Conservation (phyloP, 2,113 vertebrate genomes). For the Trogon melanurus region DNA sequence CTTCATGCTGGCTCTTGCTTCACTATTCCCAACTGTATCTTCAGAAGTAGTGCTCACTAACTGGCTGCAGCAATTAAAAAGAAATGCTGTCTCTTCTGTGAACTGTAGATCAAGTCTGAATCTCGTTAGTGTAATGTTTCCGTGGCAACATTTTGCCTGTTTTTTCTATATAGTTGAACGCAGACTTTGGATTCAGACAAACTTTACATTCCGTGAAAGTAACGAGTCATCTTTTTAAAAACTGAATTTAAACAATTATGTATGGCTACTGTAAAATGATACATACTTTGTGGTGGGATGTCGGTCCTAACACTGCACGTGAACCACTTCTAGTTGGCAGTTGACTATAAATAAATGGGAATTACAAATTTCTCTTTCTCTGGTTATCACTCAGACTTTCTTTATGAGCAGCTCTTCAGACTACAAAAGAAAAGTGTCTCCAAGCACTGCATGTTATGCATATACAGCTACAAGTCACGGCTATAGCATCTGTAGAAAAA, state of each 20-base stretch:
- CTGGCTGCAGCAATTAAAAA: neutral
- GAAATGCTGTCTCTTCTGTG: neutral
- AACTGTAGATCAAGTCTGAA: neutral
- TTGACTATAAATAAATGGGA: neutral
- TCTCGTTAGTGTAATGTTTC: neutral
- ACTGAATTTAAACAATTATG: neutral
- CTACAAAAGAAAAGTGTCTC: neutral
- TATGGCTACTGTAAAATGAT: neutral
- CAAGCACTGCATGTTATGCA: neutral
- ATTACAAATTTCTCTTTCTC: neutral
- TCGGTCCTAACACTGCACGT: accelerated
- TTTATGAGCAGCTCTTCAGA: neutral
- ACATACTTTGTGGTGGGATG: neutral
- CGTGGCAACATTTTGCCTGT: neutral
- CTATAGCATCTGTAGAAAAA: neutral
- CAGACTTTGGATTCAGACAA: neutral
- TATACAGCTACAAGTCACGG: neutral
- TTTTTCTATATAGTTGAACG: neutral
- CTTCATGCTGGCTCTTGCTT: neutral
- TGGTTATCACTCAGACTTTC: neutral
- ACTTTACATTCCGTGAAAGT: neutral
- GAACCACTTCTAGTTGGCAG: neutral
- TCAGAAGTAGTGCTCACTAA: neutral
- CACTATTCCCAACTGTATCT: neutral
- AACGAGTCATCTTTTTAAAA: neutral